Conservation (phyloP, 2,113 vertebrate genomes). For the Sapajus apella region DNA sequence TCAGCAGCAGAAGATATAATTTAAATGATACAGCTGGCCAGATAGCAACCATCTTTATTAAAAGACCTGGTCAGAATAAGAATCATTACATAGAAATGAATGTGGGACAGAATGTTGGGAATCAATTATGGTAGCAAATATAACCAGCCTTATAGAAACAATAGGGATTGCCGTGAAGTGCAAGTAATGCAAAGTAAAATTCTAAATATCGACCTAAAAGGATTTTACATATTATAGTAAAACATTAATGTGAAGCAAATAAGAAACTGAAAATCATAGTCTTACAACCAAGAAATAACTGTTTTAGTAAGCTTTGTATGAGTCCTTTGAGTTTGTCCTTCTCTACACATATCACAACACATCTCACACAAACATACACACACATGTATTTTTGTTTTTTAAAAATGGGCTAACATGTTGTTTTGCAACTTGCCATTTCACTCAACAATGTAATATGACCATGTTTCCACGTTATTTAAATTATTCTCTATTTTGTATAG, state of each 20-base stretch:
- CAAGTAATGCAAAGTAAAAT: neutral
- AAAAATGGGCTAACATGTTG: neutral
- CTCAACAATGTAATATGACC: neutral
- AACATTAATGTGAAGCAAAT: neutral
- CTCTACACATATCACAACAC: neutral
- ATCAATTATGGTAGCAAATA: neutral
- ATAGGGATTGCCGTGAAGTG: neutral
- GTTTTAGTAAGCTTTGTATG: neutral
- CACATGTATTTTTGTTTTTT: neutral
- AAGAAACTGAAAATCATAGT: neutral
- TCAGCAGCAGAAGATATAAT: neutral
- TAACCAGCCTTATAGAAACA: neutral
- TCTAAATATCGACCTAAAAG: neutral
- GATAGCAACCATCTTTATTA: neutral
- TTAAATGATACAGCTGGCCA: neutral
- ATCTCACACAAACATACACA: neutral
- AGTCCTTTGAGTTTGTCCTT: neutral
- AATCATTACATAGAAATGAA: neutral
- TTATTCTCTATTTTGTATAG: neutral
- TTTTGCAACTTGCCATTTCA: neutral
- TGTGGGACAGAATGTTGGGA: neutral
- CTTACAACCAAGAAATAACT: neutral
- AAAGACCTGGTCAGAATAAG: neutral
- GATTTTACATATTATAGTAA: constrained; percentile 11
- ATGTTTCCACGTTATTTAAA: neutral